These are phyloP conservation scores for Ametastegia equiseti DNA, from an alignment of 2,888 invertebrate genomes.

Conservation along the genomic window DNA sequence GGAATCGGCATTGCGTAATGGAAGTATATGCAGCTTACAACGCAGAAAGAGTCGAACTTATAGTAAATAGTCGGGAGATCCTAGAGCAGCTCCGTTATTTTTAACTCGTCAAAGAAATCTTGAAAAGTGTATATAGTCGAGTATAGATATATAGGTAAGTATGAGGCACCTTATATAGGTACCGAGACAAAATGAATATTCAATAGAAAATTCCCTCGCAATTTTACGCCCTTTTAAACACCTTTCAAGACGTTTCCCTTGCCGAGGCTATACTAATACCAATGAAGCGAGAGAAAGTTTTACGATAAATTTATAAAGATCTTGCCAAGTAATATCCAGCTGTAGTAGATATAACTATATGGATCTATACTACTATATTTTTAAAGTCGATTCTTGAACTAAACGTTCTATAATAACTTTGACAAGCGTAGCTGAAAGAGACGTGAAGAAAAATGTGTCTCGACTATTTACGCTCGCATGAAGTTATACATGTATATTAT, in stretches of 20 bases:
- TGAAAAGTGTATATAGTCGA: not conserved
- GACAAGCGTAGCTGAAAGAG: not conserved
- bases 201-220: constrained; percentile 15
- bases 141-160: not conserved
- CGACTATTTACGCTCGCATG: no score
- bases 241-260: constrained; percentile 1
- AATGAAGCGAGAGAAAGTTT: not conserved
- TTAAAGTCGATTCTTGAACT: not conserved
- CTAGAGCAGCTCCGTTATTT: not conserved
- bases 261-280: not conserved
- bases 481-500: no score
- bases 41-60: not conserved
- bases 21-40: not conserved
- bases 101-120: constrained; percentile 18
- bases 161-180: not conserved
- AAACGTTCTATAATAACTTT: not conserved
- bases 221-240: constrained; percentile 39
- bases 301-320: constrained; percentile 13
- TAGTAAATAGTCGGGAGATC: no score
- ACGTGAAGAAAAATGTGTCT: not conserved
- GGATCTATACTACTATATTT: not conserved
- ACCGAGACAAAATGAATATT: constrained; percentile 29
- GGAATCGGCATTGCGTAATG: constrained; percentile 7
- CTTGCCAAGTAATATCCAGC: not conserved
- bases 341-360: no score